A percentile compares a stretch with the other conserved stretches of the same genome.
These are phyloP conservation scores for Prosapia bicincta DNA, from an alignment of 2,888 invertebrate species.

Conservation along the genomic window DNA sequence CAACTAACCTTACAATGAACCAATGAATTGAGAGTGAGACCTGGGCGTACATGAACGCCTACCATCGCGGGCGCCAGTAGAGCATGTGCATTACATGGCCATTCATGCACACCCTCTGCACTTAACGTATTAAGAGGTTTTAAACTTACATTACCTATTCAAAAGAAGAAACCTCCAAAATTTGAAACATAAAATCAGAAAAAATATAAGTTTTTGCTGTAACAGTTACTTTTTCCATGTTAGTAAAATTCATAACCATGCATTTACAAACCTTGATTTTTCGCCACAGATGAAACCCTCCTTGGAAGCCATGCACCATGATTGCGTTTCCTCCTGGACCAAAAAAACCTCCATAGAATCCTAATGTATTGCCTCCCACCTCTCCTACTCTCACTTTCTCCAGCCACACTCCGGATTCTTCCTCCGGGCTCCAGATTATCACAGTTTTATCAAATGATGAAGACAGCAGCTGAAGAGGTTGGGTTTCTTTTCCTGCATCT, in stretches of 20 bases:
- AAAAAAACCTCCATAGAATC: slow-evolving; percentile 87
- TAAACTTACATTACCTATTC: no score
- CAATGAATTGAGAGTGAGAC: no score
- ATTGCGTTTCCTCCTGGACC: slow-evolving; percentile 65
- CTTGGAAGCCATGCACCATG: slow-evolving; percentile 86
- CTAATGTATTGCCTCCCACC: slow-evolving; percentile 90
- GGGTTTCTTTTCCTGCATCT: slow-evolving; percentile 4
- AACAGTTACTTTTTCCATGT: no score
- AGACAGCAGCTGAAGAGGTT: slow-evolving; percentile 61
- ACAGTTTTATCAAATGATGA: slow-evolving; percentile 91
- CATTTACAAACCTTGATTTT: slow-evolving; percentile 38
- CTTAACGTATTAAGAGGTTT: no score
- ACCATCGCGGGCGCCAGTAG: no score
- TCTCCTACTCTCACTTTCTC: slow-evolving; percentile 84
- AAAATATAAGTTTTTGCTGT: no score
- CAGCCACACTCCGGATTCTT: slow-evolving; percentile 69
- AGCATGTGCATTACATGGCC: no score
- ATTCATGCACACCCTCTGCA: no score
- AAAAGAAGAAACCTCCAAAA: not conserved
- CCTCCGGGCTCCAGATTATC: slow-evolving; percentile 79
- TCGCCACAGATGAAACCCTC: slow-evolving; percentile 87
- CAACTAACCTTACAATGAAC: no score
- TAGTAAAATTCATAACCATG: no score
- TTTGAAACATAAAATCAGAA: no score
- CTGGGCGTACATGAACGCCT: no score